Evolutionary conservation across 2,797 vertebrate species (phyloP).

Genomic region (Chelon auratus): DNA sequence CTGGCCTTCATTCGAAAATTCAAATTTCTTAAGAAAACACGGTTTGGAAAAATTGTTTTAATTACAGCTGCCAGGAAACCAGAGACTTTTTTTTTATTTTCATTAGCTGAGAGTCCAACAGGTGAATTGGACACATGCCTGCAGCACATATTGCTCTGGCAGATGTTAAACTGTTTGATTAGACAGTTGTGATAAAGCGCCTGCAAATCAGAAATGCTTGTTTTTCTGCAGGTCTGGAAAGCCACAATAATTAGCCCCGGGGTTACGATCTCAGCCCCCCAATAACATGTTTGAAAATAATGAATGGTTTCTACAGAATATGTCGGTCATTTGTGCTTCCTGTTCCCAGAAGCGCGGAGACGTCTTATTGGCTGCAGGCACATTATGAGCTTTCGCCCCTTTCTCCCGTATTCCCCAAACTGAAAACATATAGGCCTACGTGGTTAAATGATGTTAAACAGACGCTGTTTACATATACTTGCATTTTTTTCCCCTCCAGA

Average conservation of each 20-base stretch:
- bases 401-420: conserved; percentile 67
- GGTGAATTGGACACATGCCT: conserved; percentile 74
- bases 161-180: conserved; percentile 76
- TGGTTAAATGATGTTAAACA: conserved; percentile 77
- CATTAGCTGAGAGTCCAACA: conserved; percentile 64
- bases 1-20: neutral
- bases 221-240: conserved; percentile 74
- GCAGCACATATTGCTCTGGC: conserved; percentile 56
- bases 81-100: conserved; percentile 50
- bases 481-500: neutral
- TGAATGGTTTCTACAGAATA: conserved; percentile 77
- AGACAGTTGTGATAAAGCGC: conserved; percentile 65
- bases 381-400: conserved; percentile 74
- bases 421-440: conserved; percentile 65
- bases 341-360: conserved; percentile 71
- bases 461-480: conserved; percentile 75
- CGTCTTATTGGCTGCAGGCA: conserved; percentile 76
- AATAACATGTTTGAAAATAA: conserved; percentile 79
- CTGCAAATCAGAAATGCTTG: conserved; percentile 71
- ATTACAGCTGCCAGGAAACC: conserved; percentile 48
- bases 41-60: conserved; percentile 35
- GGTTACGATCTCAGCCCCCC: conserved; percentile 73
- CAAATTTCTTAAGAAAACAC: conserved; percentile 13
- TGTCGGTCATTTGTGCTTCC: conserved; percentile 79
- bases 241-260: conserved; percentile 77